Evolutionary conservation across 2,888 invertebrate genomes (phyloP).

Genomic region (Caenorhabditis angaria): DNA sequence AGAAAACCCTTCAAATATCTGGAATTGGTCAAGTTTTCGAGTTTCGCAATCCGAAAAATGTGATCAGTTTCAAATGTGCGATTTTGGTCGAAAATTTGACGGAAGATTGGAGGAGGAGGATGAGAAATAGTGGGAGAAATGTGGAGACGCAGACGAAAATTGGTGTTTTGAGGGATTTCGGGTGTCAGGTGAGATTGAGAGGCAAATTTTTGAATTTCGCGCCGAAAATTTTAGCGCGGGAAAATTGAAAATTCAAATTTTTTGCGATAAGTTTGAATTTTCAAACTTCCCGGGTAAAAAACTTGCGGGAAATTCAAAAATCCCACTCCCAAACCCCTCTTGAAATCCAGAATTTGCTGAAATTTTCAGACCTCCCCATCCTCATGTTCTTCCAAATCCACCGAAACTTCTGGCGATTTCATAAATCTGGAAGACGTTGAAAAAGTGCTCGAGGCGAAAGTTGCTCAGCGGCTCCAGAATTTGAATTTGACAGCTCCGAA

Average conservation of each 20-base stretch:
- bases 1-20: background rate
- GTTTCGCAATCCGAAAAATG: background rate
- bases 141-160: conserved; percentile 36
- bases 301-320: conserved; percentile 1
- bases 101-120: conserved; percentile 9
- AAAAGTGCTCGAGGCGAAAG: background rate
- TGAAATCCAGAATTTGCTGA: background rate
- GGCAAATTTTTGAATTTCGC: background rate
- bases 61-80: conserved; percentile 12
- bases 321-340: conserved; percentile 12
- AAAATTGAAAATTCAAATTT: no score
- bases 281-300: no score
- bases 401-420: conserved; percentile 6
- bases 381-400: background rate
- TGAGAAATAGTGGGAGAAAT: conserved; percentile 15
- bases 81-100: conserved; percentile 25
- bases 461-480: background rate
- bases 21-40: conserved; percentile 8
- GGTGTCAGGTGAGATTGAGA: conserved; percentile 7
- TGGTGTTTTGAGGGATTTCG: background rate
- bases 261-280: no score
- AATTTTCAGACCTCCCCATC: background rate
- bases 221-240: background rate
- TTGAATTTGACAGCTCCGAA: conserved; percentile 8
- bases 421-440: conserved; percentile 11